Percentiles rank a stretch among this genome's conserved stretches.
Conservation (phyloP, 2,888 invertebrate genomes). For the Nomada goodeniana region DNA sequence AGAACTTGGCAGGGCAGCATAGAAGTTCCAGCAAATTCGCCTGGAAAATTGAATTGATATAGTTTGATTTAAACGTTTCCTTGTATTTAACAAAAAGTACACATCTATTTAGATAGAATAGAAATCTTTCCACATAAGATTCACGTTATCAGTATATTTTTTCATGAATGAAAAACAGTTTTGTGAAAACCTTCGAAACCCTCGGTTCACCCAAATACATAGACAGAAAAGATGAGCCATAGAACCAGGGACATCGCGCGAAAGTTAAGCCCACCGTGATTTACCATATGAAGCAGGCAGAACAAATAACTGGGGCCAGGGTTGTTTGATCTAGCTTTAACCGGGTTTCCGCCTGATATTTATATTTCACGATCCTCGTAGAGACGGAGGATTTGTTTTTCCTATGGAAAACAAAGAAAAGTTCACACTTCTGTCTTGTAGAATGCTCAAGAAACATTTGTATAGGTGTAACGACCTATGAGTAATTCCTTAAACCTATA, state of each 20-base stretch:
- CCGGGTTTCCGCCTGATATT: conserved; percentile 15
- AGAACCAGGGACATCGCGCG: neutral
- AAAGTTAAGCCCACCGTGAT: conserved; percentile 8
- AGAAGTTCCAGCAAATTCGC: no score
- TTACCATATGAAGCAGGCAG: conserved; percentile 12
- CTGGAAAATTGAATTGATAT: no score
- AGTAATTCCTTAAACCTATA: no score
- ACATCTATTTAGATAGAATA: no score
- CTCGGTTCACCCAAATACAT: no score
- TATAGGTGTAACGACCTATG: neutral
- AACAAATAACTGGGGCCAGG: neutral
- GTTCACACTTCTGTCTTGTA: neutral
- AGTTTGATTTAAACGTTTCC: no score
- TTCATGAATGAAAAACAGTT: no score
- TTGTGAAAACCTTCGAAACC: neutral
- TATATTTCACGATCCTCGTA: conserved; percentile 20
- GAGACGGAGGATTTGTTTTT: conserved; percentile 20
- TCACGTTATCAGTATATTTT: no score
- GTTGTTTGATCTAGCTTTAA: conserved; percentile 37
- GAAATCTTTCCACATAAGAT: no score
- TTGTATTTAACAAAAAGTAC: no score
- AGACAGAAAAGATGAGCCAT: neutral
- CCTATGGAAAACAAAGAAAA: neutral
- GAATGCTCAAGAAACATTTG: neutral
- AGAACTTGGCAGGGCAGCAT: no score